Base-by-base conservation (phyloP, 1,140 invertebrate genomes). In the Drosophila ohnishii region DNA sequence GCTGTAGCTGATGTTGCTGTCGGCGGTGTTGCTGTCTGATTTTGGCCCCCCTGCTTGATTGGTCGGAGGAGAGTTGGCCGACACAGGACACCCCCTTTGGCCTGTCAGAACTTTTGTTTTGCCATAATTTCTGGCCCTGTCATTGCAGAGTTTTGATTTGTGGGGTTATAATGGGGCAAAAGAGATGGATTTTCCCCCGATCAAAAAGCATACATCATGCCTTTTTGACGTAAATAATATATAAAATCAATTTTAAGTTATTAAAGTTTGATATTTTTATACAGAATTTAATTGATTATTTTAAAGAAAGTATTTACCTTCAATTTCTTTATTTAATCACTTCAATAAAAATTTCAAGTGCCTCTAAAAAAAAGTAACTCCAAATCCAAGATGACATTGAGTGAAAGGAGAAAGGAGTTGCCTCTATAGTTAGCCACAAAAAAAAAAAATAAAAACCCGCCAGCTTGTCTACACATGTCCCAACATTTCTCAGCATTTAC, bases 71-170 rank as follows among this genome's bases (percentile, higher is more conserved):
- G 72, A 50, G 53, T 71, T 50, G 34, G 25, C 42, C 44, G 13
- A 19, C 59, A 74, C 62, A 75, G 34, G 32, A 55, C 50, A 53
- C 51, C 63, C 55, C 39, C 48, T 44, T 37, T 11, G 40, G 25
- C 25, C 66, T 72, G 69, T 71, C 51, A 71, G 69, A 83, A 85
- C 63, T 85, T 85, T 78, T 85, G 77, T 85, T 82, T 78, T 86
- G 75, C 81, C 78, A 87, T 78, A 86, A 87, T 86, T 86, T 86
- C 69, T 78, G 84, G 75, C 61, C 56, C 63, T 86, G 78, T 79
- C 83, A 87, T 87, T 86, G 77, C 63, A 35, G 47, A 55, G 66
- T 55, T 76, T 78, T 87, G 83, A 86, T 86, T 86, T 81, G 64
- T 65, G 62, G 55, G 34, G 13, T 16, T 61, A 39, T 25, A 56